These are phyloP conservation scores for Bufo gargarizans DNA, from an alignment of 2,113 vertebrate genomes.

Conservation along the genomic window DNA sequence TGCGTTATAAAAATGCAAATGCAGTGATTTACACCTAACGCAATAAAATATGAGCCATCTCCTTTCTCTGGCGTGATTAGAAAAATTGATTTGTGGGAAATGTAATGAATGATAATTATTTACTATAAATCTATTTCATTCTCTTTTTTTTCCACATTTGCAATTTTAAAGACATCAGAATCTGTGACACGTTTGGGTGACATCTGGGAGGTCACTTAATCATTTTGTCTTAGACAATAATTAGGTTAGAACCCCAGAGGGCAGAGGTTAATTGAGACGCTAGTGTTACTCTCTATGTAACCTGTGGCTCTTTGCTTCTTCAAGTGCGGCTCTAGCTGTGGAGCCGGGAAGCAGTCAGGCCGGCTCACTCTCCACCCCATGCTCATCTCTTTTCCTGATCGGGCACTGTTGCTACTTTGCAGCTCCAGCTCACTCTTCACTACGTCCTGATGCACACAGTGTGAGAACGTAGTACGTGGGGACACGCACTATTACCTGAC, in stretches of 20 bases:
- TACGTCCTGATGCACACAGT: too few relatives aligned
- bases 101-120: conserved; percentile 45
- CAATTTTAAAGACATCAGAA: conserved; percentile 21
- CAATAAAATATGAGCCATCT: not conserved
- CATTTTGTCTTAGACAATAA: conserved; percentile 25
- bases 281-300: not conserved
- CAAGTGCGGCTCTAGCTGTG: too few relatives aligned
- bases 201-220: conserved; percentile 26
- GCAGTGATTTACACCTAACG: conserved; percentile 13
- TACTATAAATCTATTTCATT: conserved; percentile 32
- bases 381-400: too few relatives aligned
- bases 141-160: not conserved
- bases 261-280: conserved; percentile 51
- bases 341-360: too few relatives aligned
- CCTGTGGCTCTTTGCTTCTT: too few relatives aligned
- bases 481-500: too few relatives aligned
- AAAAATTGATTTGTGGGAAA: conserved; percentile 24
- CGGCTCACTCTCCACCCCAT: too few relatives aligned
- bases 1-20: conserved; percentile 40
- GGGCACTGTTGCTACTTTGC: too few relatives aligned
- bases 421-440: too few relatives aligned
- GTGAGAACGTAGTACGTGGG: too few relatives aligned
- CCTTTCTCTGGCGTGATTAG: not conserved
- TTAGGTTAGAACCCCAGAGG: conserved; percentile 20
- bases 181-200: not conserved